A percentile compares a stretch with the other conserved stretches of the same genome.
Conservation (phyloP, 2,888 invertebrate genomes). For the Tethea ocularis region DNA sequence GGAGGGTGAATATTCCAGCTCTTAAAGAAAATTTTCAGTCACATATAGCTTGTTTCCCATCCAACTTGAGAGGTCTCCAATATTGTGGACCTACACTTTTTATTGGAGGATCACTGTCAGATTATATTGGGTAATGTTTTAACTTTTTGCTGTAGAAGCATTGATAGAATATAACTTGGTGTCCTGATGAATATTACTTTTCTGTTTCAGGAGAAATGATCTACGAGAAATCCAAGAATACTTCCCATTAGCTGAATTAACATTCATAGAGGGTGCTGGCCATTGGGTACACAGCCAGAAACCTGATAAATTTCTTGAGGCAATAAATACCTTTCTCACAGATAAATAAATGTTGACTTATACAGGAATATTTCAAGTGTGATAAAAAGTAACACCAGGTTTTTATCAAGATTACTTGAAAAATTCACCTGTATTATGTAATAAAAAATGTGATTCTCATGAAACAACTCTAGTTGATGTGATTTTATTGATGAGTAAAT, state of each 20-base stretch:
- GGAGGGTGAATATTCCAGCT: constrained; percentile 92
- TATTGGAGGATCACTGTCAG: constrained; percentile 92
- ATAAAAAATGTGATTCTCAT: constrained; percentile 39
- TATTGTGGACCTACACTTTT: constrained; percentile 91
- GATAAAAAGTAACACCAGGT: no score
- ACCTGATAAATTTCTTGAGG: constrained; percentile 89
- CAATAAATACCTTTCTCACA: constrained; percentile 85
- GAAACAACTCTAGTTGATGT: constrained; percentile 9
- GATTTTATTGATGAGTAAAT: constrained; percentile 6
- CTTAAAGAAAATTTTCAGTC: constrained; percentile 86
- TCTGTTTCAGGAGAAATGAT: constrained; percentile 77
- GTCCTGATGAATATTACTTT: constrained; percentile 7
- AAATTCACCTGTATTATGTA: no score
- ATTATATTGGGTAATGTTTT: constrained; percentile 87
- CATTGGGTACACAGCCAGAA: constrained; percentile 98
- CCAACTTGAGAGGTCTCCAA: constrained; percentile 70
- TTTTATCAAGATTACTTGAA: no score
- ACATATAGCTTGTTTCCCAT: constrained; percentile 87
- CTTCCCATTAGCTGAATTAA: constrained; percentile 89
- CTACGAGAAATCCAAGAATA: constrained; percentile 85
- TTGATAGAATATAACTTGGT: background rate
- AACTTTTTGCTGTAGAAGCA: background rate
- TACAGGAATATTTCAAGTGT: no score
- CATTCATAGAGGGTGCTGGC: constrained; percentile 91
- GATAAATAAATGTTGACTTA: constrained; percentile 55